Base-by-base conservation (phyloP, 2,888 invertebrate genomes). In the Pterostichus madidus region DNA sequence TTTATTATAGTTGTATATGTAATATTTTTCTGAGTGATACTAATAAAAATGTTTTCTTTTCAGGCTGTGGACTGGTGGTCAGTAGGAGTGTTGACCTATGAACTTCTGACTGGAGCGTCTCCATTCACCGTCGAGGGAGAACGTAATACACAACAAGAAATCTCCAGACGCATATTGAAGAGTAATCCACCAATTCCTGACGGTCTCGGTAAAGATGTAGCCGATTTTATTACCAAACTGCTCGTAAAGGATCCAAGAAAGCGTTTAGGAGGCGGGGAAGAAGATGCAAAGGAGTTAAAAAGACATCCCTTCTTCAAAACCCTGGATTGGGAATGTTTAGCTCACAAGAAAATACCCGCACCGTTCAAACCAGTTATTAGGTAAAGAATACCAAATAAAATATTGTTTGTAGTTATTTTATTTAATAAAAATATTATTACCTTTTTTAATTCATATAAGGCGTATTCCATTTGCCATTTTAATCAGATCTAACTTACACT, bases 11-110 rank as follows among this genome's bases (percentile, higher is more conserved):
- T 24, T 24, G 24, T 24, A 24, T 24, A 24, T 3, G 24, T 24
- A 24, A 24, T 24, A 24, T 24, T 2, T 2, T 24, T 24, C 24
- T 3, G 24, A 24, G 24, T 24, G 1, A 24, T 24, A 24, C 10
- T 24, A 59, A 24, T 59, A 64, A 11, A 35, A 35, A 5, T 32
- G 2, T 64, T 32, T 64, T 64, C n/a, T 90, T 89, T 89, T 32
- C 92, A 97, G 95, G 96, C 98, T 75, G 99, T 98, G 5, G 99
- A 99, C 91, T 99, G 99, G 99, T 99, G 99, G 99, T 98, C 98
- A 39, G 96, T 99, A 6, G 98, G 98, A 6, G 98, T 99, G 1
- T 91, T 99, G 64, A 97, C 98, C 0, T 99, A 98, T 92, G 99
- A 99, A 91, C 93, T 99, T 59, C 91, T 99, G 80, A 99, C 98